Evolutionary conservation across 2,797 vertebrate species (phyloP).

Genomic region (Xenentodon cancila): DNA sequence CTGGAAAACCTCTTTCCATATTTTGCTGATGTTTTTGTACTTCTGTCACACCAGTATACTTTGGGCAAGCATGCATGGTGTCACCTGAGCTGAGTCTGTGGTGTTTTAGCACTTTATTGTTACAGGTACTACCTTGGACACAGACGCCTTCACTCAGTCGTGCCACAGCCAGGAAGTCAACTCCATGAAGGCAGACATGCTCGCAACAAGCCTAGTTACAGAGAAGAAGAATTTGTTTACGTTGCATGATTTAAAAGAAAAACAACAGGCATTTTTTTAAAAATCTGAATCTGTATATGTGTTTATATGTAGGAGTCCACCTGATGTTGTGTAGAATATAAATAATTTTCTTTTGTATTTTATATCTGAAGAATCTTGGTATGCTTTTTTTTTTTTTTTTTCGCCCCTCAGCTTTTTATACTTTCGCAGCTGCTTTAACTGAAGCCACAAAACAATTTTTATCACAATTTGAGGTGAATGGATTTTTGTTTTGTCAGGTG

Average conservation of each 20-base stretch:
- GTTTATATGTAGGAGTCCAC: slow-evolving; percentile 60
- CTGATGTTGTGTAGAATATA: slow-evolving; percentile 52
- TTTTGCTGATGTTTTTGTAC: slow-evolving; percentile 25
- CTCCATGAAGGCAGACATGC: slow-evolving; percentile 56
- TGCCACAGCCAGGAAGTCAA: slow-evolving; percentile 51
- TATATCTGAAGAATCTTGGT: slow-evolving; percentile 48
- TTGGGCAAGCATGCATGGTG: slow-evolving; percentile 53
- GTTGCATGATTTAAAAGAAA: slow-evolving; percentile 42
- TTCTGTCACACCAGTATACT: slow-evolving; percentile 46
- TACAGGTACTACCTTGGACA: slow-evolving; percentile 75
- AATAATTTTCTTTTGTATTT: slow-evolving; percentile 49
- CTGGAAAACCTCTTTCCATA: slow-evolving; percentile 27
- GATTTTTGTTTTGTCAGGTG: slow-evolving; percentile 45
- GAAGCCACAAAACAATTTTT: slow-evolving; percentile 6
- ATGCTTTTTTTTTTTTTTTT: too few relatives aligned
- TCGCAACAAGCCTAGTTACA: slow-evolving; percentile 49
- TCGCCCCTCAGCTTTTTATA: slow-evolving; percentile 38
- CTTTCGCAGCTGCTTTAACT: slow-evolving; percentile 41
- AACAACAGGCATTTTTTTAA: slow-evolving; percentile 57
- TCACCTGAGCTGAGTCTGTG: slow-evolving; percentile 67
- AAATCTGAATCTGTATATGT: slow-evolving; percentile 71
- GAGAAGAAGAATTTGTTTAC: slow-evolving; percentile 71
- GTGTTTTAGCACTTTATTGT: slow-evolving; percentile 91
- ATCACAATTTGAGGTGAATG: slow-evolving; percentile 40
- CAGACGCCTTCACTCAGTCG: slow-evolving; percentile 51